Base-by-base conservation (phyloP, 2,797 vertebrate species). In the Moxostoma hubbsi region DNA sequence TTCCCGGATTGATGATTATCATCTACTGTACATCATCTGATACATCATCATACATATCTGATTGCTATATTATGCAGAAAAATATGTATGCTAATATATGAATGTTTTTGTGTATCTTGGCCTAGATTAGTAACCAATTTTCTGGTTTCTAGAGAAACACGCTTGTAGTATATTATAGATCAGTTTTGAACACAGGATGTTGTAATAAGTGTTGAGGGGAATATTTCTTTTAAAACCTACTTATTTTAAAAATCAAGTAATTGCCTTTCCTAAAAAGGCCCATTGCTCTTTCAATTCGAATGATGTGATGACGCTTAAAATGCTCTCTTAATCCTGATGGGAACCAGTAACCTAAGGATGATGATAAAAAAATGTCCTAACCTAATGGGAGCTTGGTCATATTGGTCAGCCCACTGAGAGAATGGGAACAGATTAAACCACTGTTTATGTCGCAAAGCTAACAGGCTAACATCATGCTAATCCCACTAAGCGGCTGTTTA, bases 381-480 rank as follows among this genome's bases (percentile, higher is more conserved):
- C 11, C 24, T 75, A 75, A 72, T 61, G 54, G 43, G 62, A 66
- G 74, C 57, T 43, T 15, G 18, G 47, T 16, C 51, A 78, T 66
- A 15, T 77, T 66, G 66, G 55, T 61, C 36, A 53, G 73, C 88
- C 91, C 88, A 90, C 72, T 68, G 91, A 89, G 91, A 90, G 81
- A 67, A 18, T 16, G 24, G 88, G 87, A 87, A 90, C 90, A 89
- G 89, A 92, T 94, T 94, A 95, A 94, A 94, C 89, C 87, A 62
- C 75, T 91, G 94, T 95, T 96, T 96, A 95, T 89, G 93, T 92
- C 94, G 94, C 92, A 93, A 94, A 93, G 93, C 94, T 94, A 93
- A 93, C 92, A 93, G 77, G 89, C 78, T 79, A 93, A 88, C 92
- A 77, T 74, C 71, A 65, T 50, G 90, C 90, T 94, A 94, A 93